phyloP scores from a whole-genome alignment of 2,797 vertebrate species.

The Toxotes lorentzi region DNA sequence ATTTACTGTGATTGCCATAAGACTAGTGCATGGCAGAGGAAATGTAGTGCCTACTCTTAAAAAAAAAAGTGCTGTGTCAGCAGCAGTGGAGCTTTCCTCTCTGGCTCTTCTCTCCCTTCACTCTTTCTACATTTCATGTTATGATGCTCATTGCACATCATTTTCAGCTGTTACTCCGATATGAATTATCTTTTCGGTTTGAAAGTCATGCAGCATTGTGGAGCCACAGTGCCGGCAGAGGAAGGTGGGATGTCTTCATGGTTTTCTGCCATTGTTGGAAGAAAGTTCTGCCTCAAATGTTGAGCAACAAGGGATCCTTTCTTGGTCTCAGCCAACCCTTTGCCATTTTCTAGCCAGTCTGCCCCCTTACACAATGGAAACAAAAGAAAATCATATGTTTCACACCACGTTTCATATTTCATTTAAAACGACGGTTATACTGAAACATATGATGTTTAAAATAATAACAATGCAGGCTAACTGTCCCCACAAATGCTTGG shows the following conservation, averaged over 20 bases:
- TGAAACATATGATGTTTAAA: background rate
- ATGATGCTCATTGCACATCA: background rate
- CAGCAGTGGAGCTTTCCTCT: constrained; percentile 27
- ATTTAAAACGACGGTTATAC: background rate
- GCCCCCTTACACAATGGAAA: background rate
- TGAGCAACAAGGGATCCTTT: constrained; percentile 7
- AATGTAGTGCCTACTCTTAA: constrained; percentile 41
- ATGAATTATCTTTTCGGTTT: background rate
- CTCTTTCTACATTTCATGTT: constrained; percentile 1
- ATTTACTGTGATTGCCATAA: constrained; percentile 56
- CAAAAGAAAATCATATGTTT: background rate
- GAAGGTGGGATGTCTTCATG: background rate
- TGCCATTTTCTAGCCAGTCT: background rate
- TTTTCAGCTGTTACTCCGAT: background rate
- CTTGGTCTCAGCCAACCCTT: background rate
- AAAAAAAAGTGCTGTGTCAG: constrained; percentile 58
- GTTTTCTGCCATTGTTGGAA: background rate
- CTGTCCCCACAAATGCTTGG: background rate
- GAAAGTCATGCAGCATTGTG: background rate
- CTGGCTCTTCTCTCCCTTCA: constrained; percentile 15
- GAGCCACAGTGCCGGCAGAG: background rate
- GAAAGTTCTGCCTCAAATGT: constrained; percentile 1
- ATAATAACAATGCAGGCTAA: background rate
- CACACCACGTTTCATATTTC: background rate
- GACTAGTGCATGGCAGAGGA: constrained; percentile 48